Evolutionary conservation across 1,140 invertebrate species (phyloP), one percentile per base, ranked within the genome.

Genomic region (Goniozus legneri): DNA sequence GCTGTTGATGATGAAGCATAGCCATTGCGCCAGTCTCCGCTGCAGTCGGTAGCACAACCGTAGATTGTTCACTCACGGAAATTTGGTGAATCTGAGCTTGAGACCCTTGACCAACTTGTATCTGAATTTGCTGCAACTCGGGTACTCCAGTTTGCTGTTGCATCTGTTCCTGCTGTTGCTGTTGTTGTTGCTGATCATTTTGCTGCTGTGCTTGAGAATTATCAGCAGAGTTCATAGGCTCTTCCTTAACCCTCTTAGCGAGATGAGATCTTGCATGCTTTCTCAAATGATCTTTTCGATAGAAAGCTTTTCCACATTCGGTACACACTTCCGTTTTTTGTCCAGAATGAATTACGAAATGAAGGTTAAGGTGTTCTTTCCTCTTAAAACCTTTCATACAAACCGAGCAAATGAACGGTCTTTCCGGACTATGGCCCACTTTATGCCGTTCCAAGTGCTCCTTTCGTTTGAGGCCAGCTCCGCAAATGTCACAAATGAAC

Each of bases 381-480:
- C 87, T 76, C 67, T 90, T 89, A 70, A 89, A 90, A 3, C 83
- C 84, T 66, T 90, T 89, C 69, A 82, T 79, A 64, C 87, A 90
- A 8, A 87, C 82, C 13, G 81, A 80, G 71, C 87, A 90, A 10
- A 86, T 84, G 60, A 84, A 88, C 1, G 87, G 87, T 58, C 87
- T 75, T 60, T 89, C 87, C 0, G 86, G 86, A 72, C 86, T 88
- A 65, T 89, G 87, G 2, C 85, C 86, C 20, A 88, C 69, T 64
- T 88, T 88, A 63, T 90, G 87, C 39, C 87, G 71, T 63, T 88
- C 86, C 24, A 90, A 67, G 69, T 90, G 87, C 64, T 90, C 87
- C 63, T 88, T 88, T 6, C 87, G 80, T 58, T 90, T 90, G 20
- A 90, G 64, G 2, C 86, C 87, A 47, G 76, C 79, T n/a, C 79